Conservation (phyloP, 2,888 invertebrate genomes). For the Abrostola triplasia region DNA sequence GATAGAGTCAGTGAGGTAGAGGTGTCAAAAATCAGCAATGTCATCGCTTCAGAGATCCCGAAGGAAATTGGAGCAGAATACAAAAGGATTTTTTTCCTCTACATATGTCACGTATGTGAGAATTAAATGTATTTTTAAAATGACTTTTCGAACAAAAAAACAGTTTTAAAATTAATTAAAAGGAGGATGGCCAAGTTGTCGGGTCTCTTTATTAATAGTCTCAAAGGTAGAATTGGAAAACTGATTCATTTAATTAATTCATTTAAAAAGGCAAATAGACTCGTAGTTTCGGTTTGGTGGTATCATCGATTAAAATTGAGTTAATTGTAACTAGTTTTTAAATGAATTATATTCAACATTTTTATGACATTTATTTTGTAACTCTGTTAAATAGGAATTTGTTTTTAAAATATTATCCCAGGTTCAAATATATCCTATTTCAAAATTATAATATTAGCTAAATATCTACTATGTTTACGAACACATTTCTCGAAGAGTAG, state of each 20-base stretch:
- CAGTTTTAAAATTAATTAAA: conserved; percentile 46
- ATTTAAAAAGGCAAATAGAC: conserved; percentile 34
- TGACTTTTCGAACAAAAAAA: conserved; percentile 52
- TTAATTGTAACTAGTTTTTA: conserved; percentile 20
- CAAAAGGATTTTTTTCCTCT: conserved; percentile 55
- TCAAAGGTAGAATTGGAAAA: conserved; percentile 35
- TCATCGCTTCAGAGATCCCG: conserved; percentile 68
- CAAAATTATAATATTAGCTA: too few relatives aligned
- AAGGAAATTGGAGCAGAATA: conserved; percentile 68
- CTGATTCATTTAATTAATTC: conserved; percentile 43
- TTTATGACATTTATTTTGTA: neutral
- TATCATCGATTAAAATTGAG: conserved; percentile 20
- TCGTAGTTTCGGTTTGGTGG: conserved; percentile 17
- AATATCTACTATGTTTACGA: too few relatives aligned
- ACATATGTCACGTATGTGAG: conserved; percentile 55
- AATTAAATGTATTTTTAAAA: conserved; percentile 53
- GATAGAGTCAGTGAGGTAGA: conserved; percentile 22
- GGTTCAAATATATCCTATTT: too few relatives aligned
- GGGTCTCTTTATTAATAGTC: conserved; percentile 42
- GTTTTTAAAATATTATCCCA: too few relatives aligned
- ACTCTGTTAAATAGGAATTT: neutral
- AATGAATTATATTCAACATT: conserved; percentile 1
- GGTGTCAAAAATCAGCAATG: conserved; percentile 67
- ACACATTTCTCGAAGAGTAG: too few relatives aligned
- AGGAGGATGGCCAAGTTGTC: conserved; percentile 44